A percentile compares a stretch with the other conserved stretches of the same genome.
Evolutionary conservation across 1,140 invertebrate genomes (phyloP).

Genomic region (Cherax quadricarinatus): DNA sequence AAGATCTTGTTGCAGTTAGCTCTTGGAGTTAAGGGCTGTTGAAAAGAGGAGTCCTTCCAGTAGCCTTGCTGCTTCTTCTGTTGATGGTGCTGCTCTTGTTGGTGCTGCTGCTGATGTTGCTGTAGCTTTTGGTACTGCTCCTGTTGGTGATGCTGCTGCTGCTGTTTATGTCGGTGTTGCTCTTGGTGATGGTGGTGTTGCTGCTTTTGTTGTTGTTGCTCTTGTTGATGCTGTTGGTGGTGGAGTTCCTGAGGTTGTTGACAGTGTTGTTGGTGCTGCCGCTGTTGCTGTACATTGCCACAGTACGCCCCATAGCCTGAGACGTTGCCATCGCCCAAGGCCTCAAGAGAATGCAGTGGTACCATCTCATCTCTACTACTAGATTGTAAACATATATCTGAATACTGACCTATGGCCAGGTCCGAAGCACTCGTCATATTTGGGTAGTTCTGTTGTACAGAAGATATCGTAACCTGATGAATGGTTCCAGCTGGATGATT

Average conservation of each 20-base stretch:
- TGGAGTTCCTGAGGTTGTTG: not conserved
- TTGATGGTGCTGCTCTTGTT: not conserved
- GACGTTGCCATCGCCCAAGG: not conserved
- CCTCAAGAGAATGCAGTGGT: not conserved
- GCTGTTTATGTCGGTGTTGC: not conserved
- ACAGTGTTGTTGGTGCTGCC: not conserved
- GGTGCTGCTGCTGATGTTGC: not conserved
- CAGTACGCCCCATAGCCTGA: not conserved
- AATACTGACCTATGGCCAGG: not conserved
- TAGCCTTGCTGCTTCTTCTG: not conserved
- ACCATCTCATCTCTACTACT: not conserved
- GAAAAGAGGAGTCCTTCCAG: not conserved
- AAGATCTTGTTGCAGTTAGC: not conserved
- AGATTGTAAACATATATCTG: not conserved
- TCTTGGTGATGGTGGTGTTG: not conserved
- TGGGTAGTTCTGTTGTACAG: not conserved
- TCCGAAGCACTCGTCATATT: not conserved
- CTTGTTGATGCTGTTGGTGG: not conserved
- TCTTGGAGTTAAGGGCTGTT: not conserved
- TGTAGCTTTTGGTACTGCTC: not conserved
- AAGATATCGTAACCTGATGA: not conserved
- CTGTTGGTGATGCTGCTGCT: not conserved
- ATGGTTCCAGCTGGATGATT: not conserved
- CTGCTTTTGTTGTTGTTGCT: not conserved
- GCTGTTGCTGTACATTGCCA: not conserved